Evolutionary conservation across 1,140 invertebrate genomes (phyloP).

Genomic region (Arctopsyche grandis): DNA sequence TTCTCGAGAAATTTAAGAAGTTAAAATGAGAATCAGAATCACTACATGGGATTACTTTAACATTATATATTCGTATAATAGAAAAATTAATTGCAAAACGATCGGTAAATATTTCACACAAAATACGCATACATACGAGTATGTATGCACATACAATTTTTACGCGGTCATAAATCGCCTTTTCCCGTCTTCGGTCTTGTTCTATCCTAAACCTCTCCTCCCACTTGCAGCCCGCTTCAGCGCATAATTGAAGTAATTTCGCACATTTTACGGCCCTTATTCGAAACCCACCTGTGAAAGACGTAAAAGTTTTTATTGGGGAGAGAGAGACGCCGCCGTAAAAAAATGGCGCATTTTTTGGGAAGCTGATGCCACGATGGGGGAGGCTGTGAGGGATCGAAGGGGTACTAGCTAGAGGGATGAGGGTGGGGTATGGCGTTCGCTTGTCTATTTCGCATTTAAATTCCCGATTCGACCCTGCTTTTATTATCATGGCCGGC

Average conservation of each 20-base stretch:
- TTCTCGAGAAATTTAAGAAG: no score
- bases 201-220: not conserved
- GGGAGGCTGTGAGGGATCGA: not conserved
- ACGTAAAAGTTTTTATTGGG: constrained; percentile 41
- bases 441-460: constrained; percentile 33
- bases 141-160: not conserved
- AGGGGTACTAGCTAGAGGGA: not conserved
- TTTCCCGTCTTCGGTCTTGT: not conserved
- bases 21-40: no score
- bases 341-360: constrained; percentile 19
- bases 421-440: not conserved
- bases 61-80: no score
- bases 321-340: constrained; percentile 2
- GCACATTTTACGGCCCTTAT: constrained; percentile 40
- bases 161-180: constrained; percentile 10
- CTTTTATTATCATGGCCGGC: constrained; percentile 14
- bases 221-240: constrained; percentile 12
- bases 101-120: not conserved
- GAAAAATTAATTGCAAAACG: not conserved
- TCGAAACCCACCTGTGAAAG: constrained; percentile 38
- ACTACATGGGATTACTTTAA: no score
- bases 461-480: constrained; percentile 28
- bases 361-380: not conserved
- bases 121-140: no score
- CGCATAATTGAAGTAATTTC: constrained; percentile 45